Evolutionary conservation across 2,888 invertebrate genomes (phyloP).

Genomic region (Stenichneumon culpator): DNA sequence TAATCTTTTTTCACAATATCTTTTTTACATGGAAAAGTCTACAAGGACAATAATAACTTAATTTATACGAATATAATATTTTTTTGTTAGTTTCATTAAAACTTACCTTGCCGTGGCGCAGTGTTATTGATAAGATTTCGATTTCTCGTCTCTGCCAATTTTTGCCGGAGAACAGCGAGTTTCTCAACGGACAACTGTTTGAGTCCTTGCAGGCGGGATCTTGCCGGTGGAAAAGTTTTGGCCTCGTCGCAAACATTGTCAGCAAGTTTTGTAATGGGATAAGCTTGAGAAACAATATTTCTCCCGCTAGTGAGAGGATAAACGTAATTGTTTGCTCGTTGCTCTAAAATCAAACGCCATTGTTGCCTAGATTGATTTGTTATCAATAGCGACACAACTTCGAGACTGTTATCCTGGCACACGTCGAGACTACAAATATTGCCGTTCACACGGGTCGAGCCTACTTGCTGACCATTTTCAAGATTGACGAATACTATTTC

Average conservation of each 20-base stretch:
- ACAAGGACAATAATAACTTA: background rate
- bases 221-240: constrained; percentile 80
- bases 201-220: constrained; percentile 88
- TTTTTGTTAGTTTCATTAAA: constrained; percentile 11
- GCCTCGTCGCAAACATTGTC: constrained; percentile 79
- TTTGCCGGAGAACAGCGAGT: constrained; percentile 88
- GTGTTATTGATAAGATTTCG: constrained; percentile 75
- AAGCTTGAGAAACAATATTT: constrained; percentile 61
- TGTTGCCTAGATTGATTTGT: constrained; percentile 91
- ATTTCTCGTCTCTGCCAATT: constrained; percentile 87
- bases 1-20: background rate
- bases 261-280: constrained; percentile 67
- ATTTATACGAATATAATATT: background rate
- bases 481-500: constrained; percentile 90
- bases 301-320: constrained; percentile 86
- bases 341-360: constrained; percentile 93
- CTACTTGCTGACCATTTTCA: constrained; percentile 89
- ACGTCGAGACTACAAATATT: constrained; percentile 89
- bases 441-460: constrained; percentile 89
- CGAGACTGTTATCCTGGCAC: constrained; percentile 90
- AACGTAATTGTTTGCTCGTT: constrained; percentile 90
- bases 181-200: constrained; percentile 91
- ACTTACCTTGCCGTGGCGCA: constrained; percentile 72
- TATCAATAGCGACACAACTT: constrained; percentile 89
- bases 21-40: background rate